Percentiles rank a stretch among this genome's conserved stretches.
These are phyloP conservation scores for Galbula dea DNA, from an alignment of 2,113 vertebrate species.

Conservation along the genomic window DNA sequence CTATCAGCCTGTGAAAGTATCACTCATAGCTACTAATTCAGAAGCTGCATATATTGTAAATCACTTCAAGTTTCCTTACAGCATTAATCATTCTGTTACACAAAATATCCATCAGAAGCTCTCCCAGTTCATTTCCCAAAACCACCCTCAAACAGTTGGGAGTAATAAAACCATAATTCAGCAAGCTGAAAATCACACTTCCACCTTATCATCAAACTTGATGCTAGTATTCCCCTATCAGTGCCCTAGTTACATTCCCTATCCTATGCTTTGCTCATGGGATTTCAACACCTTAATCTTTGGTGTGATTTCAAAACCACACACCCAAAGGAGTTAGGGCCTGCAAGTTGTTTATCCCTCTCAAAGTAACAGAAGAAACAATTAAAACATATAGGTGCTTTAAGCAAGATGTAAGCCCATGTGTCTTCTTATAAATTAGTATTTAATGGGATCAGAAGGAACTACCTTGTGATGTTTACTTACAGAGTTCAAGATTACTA, in stretches of 20 bases:
- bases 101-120: not conserved
- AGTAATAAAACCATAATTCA: not conserved
- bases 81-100: not conserved
- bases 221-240: not conserved
- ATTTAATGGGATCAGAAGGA: no score
- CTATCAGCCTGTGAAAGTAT: not conserved
- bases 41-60: not conserved
- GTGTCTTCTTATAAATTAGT: not conserved
- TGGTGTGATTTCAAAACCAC: not conserved
- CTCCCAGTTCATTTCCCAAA: not conserved
- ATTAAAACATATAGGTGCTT: not conserved
- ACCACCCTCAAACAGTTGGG: not conserved
- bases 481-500: no score
- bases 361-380: not conserved
- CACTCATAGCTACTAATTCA: not conserved
- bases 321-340: not conserved
- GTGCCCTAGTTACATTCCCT: not conserved
- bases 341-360: not conserved
- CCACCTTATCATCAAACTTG: not conserved
- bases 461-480: no score
- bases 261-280: not conserved
- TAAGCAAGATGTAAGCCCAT: not conserved
- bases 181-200: not conserved
- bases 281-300: not conserved
- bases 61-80: not conserved